Conservation (phyloP, 2,797 vertebrate species). For the Manis pentadactyla region DNA sequence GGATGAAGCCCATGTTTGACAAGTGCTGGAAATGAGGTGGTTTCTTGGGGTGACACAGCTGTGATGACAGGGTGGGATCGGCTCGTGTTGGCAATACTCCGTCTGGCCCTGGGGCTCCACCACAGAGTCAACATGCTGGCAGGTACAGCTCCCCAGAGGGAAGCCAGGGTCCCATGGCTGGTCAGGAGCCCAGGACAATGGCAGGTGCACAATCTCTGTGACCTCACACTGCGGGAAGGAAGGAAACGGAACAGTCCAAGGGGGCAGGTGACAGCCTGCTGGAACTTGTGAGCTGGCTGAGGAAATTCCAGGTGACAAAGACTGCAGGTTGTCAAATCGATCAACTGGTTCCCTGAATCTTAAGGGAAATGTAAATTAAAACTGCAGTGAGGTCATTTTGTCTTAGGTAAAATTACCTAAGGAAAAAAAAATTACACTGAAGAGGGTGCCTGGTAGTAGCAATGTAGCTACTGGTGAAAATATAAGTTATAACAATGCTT, state of each 20-base stretch:
- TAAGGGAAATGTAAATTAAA: neutral
- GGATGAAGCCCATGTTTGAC: neutral
- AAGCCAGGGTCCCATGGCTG: rapidly evolving
- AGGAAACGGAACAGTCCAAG: neutral
- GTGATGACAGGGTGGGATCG: neutral
- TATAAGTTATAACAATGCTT: neutral
- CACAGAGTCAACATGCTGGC: neutral
- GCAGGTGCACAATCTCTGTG: neutral
- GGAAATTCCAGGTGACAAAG: neutral
- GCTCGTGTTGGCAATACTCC: neutral
- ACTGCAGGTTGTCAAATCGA: neutral
- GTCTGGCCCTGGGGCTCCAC: neutral
- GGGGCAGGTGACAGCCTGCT: neutral
- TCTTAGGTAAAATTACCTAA: neutral
- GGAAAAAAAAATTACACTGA: neutral
- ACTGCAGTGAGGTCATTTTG: neutral
- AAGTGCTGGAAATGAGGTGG: neutral
- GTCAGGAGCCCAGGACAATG: neutral
- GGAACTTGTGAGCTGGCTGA: neutral
- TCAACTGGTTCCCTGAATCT: neutral
- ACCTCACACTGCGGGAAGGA: neutral
- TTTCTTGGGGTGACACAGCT: neutral
- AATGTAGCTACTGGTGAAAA: neutral
- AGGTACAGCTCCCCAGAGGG: too few relatives aligned
- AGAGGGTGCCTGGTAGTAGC: neutral